phyloP scores from a whole-genome alignment of 2,797 vertebrate species.

The Nannoperca obscura region DNA sequence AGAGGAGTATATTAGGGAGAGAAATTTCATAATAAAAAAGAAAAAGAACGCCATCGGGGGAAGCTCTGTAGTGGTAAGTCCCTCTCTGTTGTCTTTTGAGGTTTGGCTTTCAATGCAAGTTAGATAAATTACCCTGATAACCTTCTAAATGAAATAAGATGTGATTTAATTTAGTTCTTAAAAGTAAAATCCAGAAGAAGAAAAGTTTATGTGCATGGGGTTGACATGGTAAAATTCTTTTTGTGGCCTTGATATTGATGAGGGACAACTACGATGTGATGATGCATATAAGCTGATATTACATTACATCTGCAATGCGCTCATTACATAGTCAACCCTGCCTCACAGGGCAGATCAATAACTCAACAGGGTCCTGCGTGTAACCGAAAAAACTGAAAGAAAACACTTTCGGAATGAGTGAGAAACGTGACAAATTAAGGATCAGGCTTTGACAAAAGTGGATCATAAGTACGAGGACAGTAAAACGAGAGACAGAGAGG shows the following conservation, averaged over 20 bases:
- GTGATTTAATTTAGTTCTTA: not conserved
- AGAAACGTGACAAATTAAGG: conserved; percentile 2
- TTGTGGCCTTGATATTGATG: not conserved
- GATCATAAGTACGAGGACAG: not conserved
- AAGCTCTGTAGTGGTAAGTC: conserved; percentile 59
- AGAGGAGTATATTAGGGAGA: not conserved
- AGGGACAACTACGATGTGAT: conserved; percentile 1
- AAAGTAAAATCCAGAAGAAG: conserved; percentile 5
- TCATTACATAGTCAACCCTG: conserved; percentile 33
- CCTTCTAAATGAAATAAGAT: not conserved
- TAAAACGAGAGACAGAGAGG: not conserved
- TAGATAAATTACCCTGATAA: not conserved
- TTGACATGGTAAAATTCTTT: not conserved
- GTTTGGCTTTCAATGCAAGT: conserved; percentile 19
- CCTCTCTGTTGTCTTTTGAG: conserved; percentile 18
- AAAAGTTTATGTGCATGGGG: not conserved
- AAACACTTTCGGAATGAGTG: not conserved
- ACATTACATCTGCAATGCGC: conserved; percentile 72
- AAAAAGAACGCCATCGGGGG: not conserved
- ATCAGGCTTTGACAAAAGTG: conserved; percentile 12
- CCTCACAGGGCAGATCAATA: conserved; percentile 53
- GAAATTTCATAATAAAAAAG: conserved; percentile 21
- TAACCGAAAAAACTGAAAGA: not conserved
- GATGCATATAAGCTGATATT: conserved; percentile 53
- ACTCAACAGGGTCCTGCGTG: conserved; percentile 19